Evolutionary conservation across 2,888 invertebrate genomes (phyloP), one percentile per base, ranked within the genome.

Genomic region (Erebia palarica): DNA sequence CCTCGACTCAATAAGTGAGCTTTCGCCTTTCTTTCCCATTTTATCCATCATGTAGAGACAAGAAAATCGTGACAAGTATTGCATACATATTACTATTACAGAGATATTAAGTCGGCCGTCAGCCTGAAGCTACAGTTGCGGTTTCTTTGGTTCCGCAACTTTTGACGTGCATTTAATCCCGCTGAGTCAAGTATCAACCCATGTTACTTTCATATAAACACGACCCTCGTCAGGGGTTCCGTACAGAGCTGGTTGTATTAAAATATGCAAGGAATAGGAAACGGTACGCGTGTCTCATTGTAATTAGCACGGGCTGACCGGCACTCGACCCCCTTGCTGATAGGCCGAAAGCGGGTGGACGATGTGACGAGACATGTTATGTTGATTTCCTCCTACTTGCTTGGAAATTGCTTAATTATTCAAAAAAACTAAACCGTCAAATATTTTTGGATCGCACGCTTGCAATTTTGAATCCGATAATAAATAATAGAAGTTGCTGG

Each of bases 181-280:
- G 13, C 61, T 8, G 44, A 49, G 10, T 13, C 47, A 47, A 44
- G 11, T 16, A 3, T 18, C 14, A 11, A 60, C 44, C 16, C 16
- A 18, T 47, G 61, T 63, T 47, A 16, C 60, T 27, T 10, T 21
- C 59, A 8, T 9, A 27, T n/a, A 60, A n/a, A n/a, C 42, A n/a
- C 9, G 44, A 11, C 44, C 61, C 47, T 21, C 7, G 47, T 47
- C 61, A 47, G 18, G 47, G 13, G 11, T 4, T 42, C 9, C 59
- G 10, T 18, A 13, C 1, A 61, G 8, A 36, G 58, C 16, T n/a
- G 42, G 42, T 13, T 11, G 13, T 16, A 61, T 42, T 63, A 13
- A 21, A 63, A 63, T 47, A 63, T 47, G 21, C 61, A 47, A 47
- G 21, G 47, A 63, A 49, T 14, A 49, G 18, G 21, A 60, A 63